Conservation (phyloP, 2,888 invertebrate species). For the Helleia helle region DNA sequence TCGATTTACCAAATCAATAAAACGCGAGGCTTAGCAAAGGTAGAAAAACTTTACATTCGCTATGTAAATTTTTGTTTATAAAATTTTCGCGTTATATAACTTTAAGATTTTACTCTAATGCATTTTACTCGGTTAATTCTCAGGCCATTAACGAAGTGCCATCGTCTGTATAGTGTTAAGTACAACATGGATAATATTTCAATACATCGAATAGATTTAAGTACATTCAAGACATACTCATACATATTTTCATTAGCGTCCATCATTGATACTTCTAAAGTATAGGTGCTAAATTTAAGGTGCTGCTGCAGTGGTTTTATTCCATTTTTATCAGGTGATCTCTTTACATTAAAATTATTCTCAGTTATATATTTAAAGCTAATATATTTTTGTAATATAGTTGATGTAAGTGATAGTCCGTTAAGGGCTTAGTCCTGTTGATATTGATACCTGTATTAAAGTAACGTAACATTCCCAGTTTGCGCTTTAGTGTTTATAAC, state of each 20-base stretch:
- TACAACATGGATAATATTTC: conserved; percentile 49
- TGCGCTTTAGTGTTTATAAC: conserved; percentile 65
- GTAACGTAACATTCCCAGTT: conserved; percentile 69
- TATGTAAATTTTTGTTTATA: conserved; percentile 48
- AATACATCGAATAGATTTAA: conserved; percentile 49
- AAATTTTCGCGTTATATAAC: conserved; percentile 46
- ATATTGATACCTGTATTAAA: conserved; percentile 69
- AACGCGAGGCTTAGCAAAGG: conserved; percentile 62
- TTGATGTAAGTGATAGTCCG: conserved; percentile 34
- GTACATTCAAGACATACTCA: conserved; percentile 24
- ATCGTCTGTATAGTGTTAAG: conserved; percentile 66
- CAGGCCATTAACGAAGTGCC: conserved; percentile 73
- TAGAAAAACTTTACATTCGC: conserved; percentile 34
- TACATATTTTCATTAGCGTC: conserved; percentile 12
- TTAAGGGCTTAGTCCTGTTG: conserved; percentile 39
- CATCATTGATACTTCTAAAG: conserved; percentile 6
- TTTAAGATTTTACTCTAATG: conserved; percentile 62
- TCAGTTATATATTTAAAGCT: conserved; percentile 44
- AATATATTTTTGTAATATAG: conserved; percentile 59
- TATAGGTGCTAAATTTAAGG: conserved; percentile 17
- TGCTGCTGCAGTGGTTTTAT: conserved; percentile 55
- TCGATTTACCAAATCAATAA: conserved; percentile 67
- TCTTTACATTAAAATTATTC: conserved; percentile 57
- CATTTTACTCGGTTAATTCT: conserved; percentile 72
- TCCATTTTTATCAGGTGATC: conserved; percentile 55